Evolutionary conservation across 2,113 vertebrate genomes (phyloP).

Genomic region (Microcebus lehilahytsara): DNA sequence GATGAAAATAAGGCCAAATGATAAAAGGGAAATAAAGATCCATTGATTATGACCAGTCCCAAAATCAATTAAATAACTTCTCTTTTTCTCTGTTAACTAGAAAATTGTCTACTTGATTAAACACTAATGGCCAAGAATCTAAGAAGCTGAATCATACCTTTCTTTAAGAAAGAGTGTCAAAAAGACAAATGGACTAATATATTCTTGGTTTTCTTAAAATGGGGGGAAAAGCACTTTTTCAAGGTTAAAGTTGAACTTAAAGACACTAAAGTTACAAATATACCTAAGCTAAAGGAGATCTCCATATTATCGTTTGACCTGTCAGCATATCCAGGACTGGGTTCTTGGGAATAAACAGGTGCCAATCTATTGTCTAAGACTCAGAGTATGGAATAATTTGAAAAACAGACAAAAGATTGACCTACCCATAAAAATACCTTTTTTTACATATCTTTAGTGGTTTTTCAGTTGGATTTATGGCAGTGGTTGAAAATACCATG

Average conservation of each 20-base stretch:
- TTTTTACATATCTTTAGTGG: not conserved
- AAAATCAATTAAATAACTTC: constrained; percentile 51
- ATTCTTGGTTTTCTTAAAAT: constrained; percentile 52
- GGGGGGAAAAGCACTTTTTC: not conserved
- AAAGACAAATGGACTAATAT: constrained; percentile 53
- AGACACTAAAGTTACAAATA: not conserved
- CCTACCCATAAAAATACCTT: not conserved
- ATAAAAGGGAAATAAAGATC: constrained; percentile 34
- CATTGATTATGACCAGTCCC: not conserved
- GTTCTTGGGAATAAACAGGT: not conserved
- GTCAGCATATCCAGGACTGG: not conserved
- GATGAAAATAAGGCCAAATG: constrained; percentile 16
- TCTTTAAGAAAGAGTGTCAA: not conserved
- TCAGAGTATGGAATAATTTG: not conserved
- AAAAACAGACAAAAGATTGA: not conserved
- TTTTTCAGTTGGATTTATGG: not conserved
- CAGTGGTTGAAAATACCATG: not conserved
- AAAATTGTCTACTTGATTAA: constrained; percentile 43
- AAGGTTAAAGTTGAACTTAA: not conserved
- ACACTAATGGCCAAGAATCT: constrained; percentile 34
- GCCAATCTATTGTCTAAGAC: not conserved
- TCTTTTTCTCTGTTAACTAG: constrained; percentile 27
- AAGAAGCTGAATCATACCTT: not conserved
- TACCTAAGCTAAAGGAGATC: not conserved
- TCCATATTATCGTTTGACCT: not conserved